Evolutionary conservation across 92 coral and sea anemone genomes (phyloP), one percentile per base, ranked within the genome.

Genomic region (Porites lobata): DNA sequence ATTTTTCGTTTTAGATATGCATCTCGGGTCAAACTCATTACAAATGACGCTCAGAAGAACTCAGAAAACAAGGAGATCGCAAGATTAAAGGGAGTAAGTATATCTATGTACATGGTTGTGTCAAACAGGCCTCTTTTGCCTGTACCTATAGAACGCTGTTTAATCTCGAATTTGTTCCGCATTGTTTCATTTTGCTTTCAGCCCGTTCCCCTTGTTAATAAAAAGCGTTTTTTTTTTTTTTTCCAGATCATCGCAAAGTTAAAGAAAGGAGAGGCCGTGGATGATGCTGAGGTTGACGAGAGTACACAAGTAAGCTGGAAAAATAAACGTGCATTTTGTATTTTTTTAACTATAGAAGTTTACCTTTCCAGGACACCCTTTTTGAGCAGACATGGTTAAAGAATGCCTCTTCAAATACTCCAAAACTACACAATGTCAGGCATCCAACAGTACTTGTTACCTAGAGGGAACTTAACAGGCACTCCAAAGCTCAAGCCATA

Each of bases 41-140:
- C 99, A 15, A 98, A 98, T 86, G 99, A 98, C 75, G 99, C 99
- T 15, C 96, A 96, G 61, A 98, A 98, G 91, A 98, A 98, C 73
- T 82, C 97, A 0, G 99, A 98, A 29, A 98, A 98, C 87, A 94
- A 98, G 75, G 99, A 98, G 78, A 98, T 98, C 54, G 77, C 93
- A 19, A 94, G 99, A 84, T 93, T 98, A 8, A 98, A 98, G 75
- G 98, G 96, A 26, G 99, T 98, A 91, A 92, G 99, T 95, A 75
- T 15, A 21, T 29, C 14, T 5, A 68, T 9, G 0, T 2, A 8
- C 14, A 67, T 20, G 9, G 38, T 24, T 24, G 14, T 3, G 10
- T 13, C 14, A 54, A 10, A 10, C 61, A 56, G 13, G 13, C 61
- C 61, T 12, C 14, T 56, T 56, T 56, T 14, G 12, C 61, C 61